phyloP scores from a whole-genome alignment of 1,140 invertebrate genomes.

The Trichonephila clavipes region DNA sequence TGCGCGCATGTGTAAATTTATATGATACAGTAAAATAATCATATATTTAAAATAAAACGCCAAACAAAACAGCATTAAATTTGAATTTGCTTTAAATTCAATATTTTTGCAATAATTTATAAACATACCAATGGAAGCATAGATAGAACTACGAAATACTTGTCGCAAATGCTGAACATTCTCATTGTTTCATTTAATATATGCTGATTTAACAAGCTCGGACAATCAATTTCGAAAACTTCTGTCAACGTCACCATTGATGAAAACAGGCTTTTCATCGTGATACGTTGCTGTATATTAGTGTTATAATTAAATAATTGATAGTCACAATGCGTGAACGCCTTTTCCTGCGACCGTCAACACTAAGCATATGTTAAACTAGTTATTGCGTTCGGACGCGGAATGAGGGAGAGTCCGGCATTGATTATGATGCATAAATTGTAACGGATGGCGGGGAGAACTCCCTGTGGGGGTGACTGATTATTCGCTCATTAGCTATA shows the following conservation, averaged over 20 bases:
- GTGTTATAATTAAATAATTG: not conserved
- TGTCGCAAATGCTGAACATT: too few species aligned
- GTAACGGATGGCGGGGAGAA: constrained; percentile 7
- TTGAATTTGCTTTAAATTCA: too few species aligned
- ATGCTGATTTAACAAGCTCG: not conserved
- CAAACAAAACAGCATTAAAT: too few species aligned
- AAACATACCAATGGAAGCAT: too few species aligned
- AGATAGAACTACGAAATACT: too few species aligned
- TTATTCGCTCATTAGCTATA: constrained; percentile 56
- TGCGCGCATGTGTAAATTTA: too few species aligned
- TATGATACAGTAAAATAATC: too few species aligned
- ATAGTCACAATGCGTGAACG: not conserved
- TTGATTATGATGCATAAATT: constrained; percentile 30
- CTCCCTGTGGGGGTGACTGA: not conserved
- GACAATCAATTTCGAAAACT: not conserved
- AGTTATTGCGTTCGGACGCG: constrained; percentile 11
- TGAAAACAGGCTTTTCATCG: not conserved
- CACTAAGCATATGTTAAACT: not conserved
- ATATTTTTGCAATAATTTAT: too few species aligned
- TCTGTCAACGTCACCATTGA: not conserved
- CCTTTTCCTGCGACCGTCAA: not conserved
- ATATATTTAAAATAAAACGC: too few species aligned
- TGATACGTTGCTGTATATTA: not conserved
- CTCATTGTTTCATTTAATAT: too few species aligned
- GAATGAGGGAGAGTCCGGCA: constrained; percentile 10